Evolutionary conservation across 2,888 invertebrate species (phyloP), one percentile per base, ranked within the genome.

Genomic region (Pollenia angustigena): DNA sequence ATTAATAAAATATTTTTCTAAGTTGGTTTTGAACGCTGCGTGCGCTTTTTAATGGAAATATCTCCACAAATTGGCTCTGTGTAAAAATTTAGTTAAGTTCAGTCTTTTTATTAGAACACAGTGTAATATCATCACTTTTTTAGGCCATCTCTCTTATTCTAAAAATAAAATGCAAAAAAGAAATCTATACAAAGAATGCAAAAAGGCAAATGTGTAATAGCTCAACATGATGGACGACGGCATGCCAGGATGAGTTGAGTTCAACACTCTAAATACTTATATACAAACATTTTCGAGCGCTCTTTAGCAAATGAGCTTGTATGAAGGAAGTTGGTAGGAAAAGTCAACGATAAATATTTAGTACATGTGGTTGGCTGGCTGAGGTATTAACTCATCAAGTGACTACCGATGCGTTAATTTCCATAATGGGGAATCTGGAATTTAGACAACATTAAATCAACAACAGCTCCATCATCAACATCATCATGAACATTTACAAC

Each of bases 351-450:
- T 74, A 72, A 74, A 81, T 87, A 66, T 84, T 68, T 81, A 62
- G 84, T 84, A 81, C 88, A 86, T 89, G 88, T 87, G 89, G 89
- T 88, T 88, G 89, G 88, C 89, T 89, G 88, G 87, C 88, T 86
- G 88, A 89, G 87, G 90, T 88, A 90, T 90, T 90, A 90, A 89
- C 90, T 90, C 90, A 90, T 90, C 90, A 90, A 90, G 89, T 89
- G 90, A 89, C 89, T 90, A 90, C 90, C 90, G 90, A 90, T 90
- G 90, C 90, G 90, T 90, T 90, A 90, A 90, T 90, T 90, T 90
- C 89, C 90, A 90, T 90, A 90, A 90, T 90, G 89, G 90, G 68
- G 87, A 78, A 87, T 78, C 78, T 81, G 78, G 64, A 81, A 81
- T 84, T 84, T 87, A 81, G 83, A 81, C 83, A 87, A 82, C 82